Base-by-base conservation (phyloP, 2,113 vertebrate species). In the Peromyscus californicus region DNA sequence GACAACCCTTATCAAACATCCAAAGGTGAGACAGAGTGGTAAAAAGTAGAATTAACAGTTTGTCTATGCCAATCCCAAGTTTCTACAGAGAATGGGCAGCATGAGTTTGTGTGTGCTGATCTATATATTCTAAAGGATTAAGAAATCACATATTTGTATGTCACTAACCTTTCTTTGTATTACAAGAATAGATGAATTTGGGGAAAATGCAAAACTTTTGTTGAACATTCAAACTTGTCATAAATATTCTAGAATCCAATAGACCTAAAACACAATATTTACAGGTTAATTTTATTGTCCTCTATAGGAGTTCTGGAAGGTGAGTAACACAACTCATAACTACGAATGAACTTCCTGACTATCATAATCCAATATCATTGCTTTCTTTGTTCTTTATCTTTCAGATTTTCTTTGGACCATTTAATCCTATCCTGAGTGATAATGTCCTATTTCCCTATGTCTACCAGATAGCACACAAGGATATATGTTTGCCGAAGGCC, bases 1-100 rank as follows among this genome's bases (percentile, higher is more conserved):
- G 8, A 36, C 19, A 12, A 59, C 19, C 21, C 5, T 11, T 21
- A 11, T 10, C 11, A 59, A 0, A 2, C 1, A 2, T 24, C 80
- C 51, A 61, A 7, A 59, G 80, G 54, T 83, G 36, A 83, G 80
- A 21, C 36, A 24, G 80, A 24, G 1, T 22, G 51, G 13, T 19
- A 54, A 9, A 31, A 24, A 1, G 45, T 48, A 42, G n/a, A 75
- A 9, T 4, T 24, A 75, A 75, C 3, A 75, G 7, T 3, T 5
- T 75, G 31, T 42, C 4, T 11, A 75, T 75, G 45, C 36, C 36
- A 39, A 39, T 72, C 7, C 17, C 17, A 21, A 19, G 70, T n/a
- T n/a, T 19, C 45, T 8, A 72, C 16, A 19, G 26, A n/a, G 15
- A 39, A 72, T 39, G 16, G 17, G 7, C 6, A 21, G 70, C 36